A percentile compares a stretch with the other conserved stretches of the same genome.
These are phyloP conservation scores for Ovibos moschatus DNA, from an alignment of 2,113 vertebrate species.

Conservation along the genomic window DNA sequence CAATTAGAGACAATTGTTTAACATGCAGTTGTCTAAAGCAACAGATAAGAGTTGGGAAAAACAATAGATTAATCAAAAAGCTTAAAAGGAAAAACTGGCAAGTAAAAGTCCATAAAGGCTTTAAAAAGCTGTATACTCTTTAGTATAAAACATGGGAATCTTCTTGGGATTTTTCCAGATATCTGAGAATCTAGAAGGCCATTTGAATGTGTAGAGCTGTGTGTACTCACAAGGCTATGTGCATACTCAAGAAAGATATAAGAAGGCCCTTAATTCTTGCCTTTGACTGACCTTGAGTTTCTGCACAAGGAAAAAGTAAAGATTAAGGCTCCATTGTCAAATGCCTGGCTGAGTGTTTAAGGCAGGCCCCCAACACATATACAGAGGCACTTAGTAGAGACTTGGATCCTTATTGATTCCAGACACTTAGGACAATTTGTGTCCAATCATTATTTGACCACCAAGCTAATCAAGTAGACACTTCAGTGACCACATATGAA, in stretches of 20 bases:
- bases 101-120: neutral
- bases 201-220: neutral
- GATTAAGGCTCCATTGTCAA: neutral
- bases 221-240: neutral
- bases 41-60: neutral
- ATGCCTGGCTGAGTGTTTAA: neutral
- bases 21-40: neutral
- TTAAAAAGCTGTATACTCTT: neutral
- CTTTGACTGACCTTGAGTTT: neutral
- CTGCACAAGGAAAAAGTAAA: neutral
- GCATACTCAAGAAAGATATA: neutral
- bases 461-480: neutral
- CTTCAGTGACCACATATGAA: neutral
- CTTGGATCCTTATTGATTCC: neutral
- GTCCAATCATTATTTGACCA: neutral
- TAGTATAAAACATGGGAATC: neutral
- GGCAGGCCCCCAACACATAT: neutral
- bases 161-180: neutral
- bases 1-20: neutral
- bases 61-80: neutral
- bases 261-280: neutral
- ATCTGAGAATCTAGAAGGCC: neutral
- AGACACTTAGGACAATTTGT: neutral
- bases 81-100: neutral
- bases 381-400: neutral